Conservation (phyloP, 2,113 vertebrate species). For the Tupaia tana region DNA sequence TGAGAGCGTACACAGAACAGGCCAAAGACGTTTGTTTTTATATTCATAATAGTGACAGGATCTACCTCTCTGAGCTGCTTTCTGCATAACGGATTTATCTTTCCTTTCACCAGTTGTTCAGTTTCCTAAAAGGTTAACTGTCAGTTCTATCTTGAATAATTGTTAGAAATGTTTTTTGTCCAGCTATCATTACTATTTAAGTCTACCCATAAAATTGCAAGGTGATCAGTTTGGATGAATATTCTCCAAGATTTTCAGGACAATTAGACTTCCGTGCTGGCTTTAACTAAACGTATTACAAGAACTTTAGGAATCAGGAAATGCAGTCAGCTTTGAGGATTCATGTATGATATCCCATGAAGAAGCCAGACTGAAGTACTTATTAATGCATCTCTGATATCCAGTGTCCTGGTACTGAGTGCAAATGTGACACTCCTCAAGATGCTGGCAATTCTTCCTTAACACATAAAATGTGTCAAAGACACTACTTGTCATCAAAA, state of each 20-base stretch:
- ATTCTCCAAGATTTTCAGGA: background rate
- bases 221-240: background rate
- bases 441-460: background rate
- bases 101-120: background rate
- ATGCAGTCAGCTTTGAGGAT: background rate
- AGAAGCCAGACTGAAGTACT: background rate
- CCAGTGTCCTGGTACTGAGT: no score
- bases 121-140: background rate
- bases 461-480: background rate
- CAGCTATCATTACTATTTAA: background rate
- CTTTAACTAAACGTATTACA: background rate
- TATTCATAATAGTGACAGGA: background rate
- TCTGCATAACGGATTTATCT: background rate
- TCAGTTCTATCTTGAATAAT: background rate
- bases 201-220: conserved; percentile 19
- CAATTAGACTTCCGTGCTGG: background rate
- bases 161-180: conserved; percentile 18
- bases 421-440: background rate
- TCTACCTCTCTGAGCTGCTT: background rate
- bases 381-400: background rate
- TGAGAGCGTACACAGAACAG: background rate
- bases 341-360: background rate
- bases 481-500: background rate
- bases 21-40: background rate
- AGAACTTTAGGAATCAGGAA: background rate